Conservation (phyloP, 2,113 vertebrate genomes). For the Menura novaehollandiae region DNA sequence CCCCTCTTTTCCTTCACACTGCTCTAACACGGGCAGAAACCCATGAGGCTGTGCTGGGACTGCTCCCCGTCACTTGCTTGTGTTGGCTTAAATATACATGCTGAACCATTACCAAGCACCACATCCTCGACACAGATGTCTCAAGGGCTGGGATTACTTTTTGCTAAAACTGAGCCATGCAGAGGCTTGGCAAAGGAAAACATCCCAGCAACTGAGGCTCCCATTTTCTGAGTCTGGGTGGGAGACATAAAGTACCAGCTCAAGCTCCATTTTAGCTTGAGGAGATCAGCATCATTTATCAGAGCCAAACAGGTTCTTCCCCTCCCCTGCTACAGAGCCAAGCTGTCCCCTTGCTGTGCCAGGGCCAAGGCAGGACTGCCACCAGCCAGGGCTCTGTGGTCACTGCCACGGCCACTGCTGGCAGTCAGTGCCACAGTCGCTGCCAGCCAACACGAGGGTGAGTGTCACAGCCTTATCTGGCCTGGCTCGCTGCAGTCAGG, state of each 20-base stretch:
- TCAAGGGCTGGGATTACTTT: background rate
- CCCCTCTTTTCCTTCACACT: background rate
- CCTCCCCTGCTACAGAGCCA: background rate
- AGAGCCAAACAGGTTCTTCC: background rate
- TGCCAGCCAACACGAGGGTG: rapidly evolving
- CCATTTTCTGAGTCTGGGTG: background rate
- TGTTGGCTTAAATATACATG: background rate
- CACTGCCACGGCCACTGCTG: background rate
- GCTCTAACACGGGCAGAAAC: background rate
- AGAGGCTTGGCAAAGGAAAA: background rate
- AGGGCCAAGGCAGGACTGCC: background rate
- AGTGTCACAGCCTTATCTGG: background rate
- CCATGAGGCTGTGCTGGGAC: rapidly evolving
- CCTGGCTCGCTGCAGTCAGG: background rate
- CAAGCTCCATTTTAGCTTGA: background rate
- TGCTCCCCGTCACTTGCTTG: background rate
- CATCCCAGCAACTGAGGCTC: background rate
- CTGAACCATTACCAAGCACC: background rate
- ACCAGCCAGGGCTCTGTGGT: rapidly evolving
- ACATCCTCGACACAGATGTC: background rate
- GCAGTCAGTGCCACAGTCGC: background rate
- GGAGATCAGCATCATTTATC: background rate
- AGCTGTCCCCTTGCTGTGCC: background rate
- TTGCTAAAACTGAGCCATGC: background rate
- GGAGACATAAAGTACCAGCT: background rate